phyloP scores from a whole-genome alignment of 2,113 vertebrate species.

The Pelodiscus sinensis region DNA sequence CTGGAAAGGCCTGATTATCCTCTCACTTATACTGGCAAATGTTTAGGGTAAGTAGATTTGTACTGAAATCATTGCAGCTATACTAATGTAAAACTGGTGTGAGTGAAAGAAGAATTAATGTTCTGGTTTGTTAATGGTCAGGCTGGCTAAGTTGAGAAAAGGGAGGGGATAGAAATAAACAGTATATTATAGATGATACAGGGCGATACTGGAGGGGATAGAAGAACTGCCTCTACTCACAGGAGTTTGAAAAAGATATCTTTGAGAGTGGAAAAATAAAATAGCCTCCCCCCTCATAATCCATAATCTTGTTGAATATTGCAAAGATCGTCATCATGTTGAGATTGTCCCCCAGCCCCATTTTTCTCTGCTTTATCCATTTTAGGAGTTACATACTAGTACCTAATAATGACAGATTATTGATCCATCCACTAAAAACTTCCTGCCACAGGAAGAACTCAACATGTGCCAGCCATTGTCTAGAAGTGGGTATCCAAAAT shows the following conservation, averaged over 20 bases:
- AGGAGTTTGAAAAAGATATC: constrained; percentile 3
- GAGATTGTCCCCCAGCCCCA: background rate
- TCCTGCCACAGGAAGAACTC: background rate
- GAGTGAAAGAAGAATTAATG: constrained; percentile 6
- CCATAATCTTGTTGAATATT: background rate
- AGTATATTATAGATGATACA: background rate
- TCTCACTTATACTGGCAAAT: background rate
- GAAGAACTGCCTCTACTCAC: background rate
- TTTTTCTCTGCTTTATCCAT: background rate
- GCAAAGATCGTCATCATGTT: background rate
- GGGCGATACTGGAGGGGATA: background rate
- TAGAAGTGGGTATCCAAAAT: background rate
- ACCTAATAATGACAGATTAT: constrained; percentile 4
- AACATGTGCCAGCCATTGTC: background rate
- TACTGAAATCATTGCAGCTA: background rate
- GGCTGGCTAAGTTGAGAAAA: background rate
- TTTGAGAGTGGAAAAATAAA: constrained; percentile 34
- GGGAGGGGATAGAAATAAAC: background rate
- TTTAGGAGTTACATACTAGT: background rate
- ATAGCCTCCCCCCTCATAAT: constrained; percentile 28
- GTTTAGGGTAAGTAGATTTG: background rate
- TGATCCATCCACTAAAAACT: constrained; percentile 2
- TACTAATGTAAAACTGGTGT: background rate
- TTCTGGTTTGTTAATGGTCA: background rate
- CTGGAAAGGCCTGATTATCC: constrained; percentile 4